Conservation (phyloP, 2,888 invertebrate species). For the Eucriotettix oculatus region DNA sequence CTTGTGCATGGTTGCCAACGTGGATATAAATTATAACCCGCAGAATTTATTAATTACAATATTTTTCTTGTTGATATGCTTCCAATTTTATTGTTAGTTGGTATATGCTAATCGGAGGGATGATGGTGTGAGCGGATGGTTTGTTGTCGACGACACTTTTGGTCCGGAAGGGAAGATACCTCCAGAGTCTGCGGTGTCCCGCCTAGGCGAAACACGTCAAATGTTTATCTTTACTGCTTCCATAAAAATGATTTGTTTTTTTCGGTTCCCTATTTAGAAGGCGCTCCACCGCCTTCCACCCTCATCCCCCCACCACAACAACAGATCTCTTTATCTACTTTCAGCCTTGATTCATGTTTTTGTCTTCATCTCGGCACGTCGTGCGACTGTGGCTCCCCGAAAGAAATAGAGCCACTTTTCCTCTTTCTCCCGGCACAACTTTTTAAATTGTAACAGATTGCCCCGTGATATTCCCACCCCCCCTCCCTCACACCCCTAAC, state of each 20-base stretch:
- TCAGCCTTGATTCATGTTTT: constrained; percentile 3
- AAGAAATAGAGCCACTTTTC: too few species aligned
- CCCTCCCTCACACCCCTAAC: too few species aligned
- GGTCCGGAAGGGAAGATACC: not conserved
- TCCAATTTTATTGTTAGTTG: too few species aligned
- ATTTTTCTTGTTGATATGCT: too few species aligned
- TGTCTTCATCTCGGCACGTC: constrained; percentile 5
- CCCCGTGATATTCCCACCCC: too few species aligned
- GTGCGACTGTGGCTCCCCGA: not conserved
- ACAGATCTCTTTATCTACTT: not conserved
- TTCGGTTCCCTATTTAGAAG: not conserved
- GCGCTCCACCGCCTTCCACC: not conserved
- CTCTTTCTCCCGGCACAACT: too few species aligned
- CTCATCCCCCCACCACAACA: not conserved
- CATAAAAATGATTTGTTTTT: constrained; percentile 11
- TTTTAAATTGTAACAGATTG: too few species aligned
- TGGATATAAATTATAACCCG: too few species aligned
- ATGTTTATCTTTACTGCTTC: constrained; percentile 10
- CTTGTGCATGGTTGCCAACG: too few species aligned
- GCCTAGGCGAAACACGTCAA: constrained; percentile 6
- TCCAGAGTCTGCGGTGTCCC: not conserved
- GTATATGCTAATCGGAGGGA: too few species aligned
- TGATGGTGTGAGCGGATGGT: too few species aligned
- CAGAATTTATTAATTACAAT: too few species aligned
- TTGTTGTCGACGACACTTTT: not conserved